Evolutionary conservation across 2,797 vertebrate species (phyloP), one percentile per base, ranked within the genome.

Genomic region (Rhynchotus rufescens): DNA sequence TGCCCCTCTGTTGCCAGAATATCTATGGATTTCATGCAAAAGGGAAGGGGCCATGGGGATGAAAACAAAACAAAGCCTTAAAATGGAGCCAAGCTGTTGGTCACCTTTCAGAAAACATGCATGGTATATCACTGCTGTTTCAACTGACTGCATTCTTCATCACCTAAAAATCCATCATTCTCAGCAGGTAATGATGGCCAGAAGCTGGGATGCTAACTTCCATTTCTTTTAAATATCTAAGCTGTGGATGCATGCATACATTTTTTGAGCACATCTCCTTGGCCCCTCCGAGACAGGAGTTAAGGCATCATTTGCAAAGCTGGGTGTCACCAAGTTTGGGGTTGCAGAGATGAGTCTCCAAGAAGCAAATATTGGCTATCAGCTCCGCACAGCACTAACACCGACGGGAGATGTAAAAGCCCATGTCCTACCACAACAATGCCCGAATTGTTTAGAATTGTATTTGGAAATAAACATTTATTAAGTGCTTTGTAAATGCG

Each of bases 391-490:
- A 84, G 66, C 32, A 69, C 69, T 91, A 52, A 89, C 84, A 78
- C 86, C 87, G 95, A 89, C 19, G 64, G 34, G 94, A 90, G 65
- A 92, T 68, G 80, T 84, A 86, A 85, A 84, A 67, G 81, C 68
- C 89, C 52, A 45, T 0, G 8, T 93, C 86, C 82, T 59, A 88
- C 75, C 36, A 0, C 88, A 91, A 88, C 66, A 89, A 84, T 80
- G 52, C 25, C 84, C 87, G 76, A 74, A 80, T 84, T 96, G 91
- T 88, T 71, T 91, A 92, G 92, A 94, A 93, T 91, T 92, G 76
- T 81, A 80, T 94, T 94, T 95, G 93, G 96, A 97, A 96, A 93
- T 97, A 96, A 96, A 95, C 95, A 96, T 86, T 91, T 94, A 91
- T 54, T 79, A 82, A 87, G 92, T 95, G 67, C 89, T 95, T 87